Conservation (phyloP, 2,797 vertebrate species). For the Eleutherodactylus coqui region DNA sequence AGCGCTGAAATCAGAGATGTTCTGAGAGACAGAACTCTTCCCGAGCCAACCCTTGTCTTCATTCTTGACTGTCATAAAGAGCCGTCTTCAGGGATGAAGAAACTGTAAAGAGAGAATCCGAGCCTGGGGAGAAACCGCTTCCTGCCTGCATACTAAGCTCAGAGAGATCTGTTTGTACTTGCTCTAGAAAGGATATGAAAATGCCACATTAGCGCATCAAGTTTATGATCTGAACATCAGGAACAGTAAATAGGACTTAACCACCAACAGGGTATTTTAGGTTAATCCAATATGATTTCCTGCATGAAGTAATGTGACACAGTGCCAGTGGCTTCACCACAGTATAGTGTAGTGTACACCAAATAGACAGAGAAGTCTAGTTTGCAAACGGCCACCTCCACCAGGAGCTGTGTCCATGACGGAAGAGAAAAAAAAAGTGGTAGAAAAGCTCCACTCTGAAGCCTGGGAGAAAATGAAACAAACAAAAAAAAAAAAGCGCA, state of each 20-base stretch:
- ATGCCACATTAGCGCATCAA: neutral
- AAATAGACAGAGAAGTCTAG: neutral
- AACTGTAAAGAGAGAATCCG: constrained; percentile 1
- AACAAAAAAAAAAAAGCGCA: no score
- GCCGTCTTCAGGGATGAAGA: constrained; percentile 22
- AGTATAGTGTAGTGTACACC: neutral
- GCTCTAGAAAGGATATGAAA: neutral
- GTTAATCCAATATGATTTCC: neutral
- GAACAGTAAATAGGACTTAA: neutral
- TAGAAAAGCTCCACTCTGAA: neutral
- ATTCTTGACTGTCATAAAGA: constrained; percentile 12
- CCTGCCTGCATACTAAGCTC: neutral
- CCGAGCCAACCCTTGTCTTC: neutral
- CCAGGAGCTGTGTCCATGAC: neutral
- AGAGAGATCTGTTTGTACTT: constrained; percentile 18
- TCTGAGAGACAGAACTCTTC: neutral
- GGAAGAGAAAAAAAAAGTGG: no score
- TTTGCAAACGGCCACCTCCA: neutral
- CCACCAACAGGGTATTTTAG: constrained; percentile 7
- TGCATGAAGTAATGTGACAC: neutral
- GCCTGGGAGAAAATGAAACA: neutral
- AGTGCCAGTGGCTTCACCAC: neutral
- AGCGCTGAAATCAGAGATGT: constrained; percentile 3
- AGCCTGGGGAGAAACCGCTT: constrained; percentile 9
- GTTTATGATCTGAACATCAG: neutral